Conservation (phyloP, 2,888 invertebrate species). For the Drosophila fulvimacula region DNA sequence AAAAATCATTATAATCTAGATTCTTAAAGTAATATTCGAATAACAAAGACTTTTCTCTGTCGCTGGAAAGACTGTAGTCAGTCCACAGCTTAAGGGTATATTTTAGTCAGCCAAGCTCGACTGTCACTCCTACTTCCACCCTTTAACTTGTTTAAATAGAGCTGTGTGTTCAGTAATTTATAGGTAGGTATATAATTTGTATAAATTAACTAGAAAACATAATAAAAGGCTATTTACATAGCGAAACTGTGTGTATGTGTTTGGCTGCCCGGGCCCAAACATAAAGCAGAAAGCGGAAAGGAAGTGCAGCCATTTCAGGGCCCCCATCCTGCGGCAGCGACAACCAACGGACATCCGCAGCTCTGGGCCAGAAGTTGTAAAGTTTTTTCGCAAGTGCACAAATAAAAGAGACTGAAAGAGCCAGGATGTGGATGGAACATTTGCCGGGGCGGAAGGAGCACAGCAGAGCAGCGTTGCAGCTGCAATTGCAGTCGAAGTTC, state of each 20-base stretch:
- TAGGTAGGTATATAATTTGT: slow-evolving; percentile 12
- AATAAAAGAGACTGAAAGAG: slow-evolving; percentile 72
- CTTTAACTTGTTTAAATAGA: neutral
- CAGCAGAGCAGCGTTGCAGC: slow-evolving; percentile 31
- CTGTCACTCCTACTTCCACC: neutral
- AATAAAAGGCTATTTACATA: slow-evolving; percentile 12
- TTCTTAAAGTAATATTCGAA: no score
- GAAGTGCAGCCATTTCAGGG: slow-evolving; percentile 74
- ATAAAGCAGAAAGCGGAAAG: slow-evolving; percentile 53
- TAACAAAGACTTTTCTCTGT: no score
- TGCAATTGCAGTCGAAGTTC: slow-evolving; percentile 3
- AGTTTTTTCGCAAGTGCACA: slow-evolving; percentile 60
- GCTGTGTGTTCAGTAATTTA: slow-evolving; percentile 6
- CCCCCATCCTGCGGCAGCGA: slow-evolving; percentile 68
- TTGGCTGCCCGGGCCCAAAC: slow-evolving; percentile 12
- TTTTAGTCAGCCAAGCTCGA: neutral
- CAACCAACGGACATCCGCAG: slow-evolving; percentile 60
- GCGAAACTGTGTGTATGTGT: slow-evolving; percentile 7
- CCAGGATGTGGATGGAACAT: slow-evolving; percentile 55
- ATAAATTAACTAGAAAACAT: slow-evolving; percentile 14
- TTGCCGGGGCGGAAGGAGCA: neutral
- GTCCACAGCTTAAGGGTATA: neutral
- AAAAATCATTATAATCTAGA: no score
- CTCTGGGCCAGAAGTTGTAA: slow-evolving; percentile 65
- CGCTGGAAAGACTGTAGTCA: no score